Percentiles rank a stretch among this genome's conserved stretches.
Evolutionary conservation across 1,140 invertebrate genomes (phyloP).

Genomic region (Muscidifurax raptorellus): DNA sequence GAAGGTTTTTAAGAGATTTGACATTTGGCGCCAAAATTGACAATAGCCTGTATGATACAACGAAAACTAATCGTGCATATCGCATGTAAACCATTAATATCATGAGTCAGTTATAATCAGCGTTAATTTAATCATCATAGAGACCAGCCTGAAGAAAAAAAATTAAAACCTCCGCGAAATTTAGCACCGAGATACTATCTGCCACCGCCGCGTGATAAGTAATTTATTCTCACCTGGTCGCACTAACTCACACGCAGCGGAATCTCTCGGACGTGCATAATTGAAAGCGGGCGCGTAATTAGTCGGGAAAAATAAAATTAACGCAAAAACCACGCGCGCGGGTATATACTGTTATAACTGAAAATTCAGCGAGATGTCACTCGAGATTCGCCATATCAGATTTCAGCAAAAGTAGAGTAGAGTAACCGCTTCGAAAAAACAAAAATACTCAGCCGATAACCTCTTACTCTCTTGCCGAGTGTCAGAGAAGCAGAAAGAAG

Average conservation of each 20-base stretch:
- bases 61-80: no score
- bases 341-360: neutral
- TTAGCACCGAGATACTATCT: no score
- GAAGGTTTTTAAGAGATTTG: no score
- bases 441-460: no score
- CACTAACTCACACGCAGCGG: neutral
- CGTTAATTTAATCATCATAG: no score
- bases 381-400: neutral
- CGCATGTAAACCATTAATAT: neutral
- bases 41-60: no score
- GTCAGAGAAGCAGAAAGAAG: neutral
- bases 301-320: neutral
- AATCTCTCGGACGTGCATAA: neutral
- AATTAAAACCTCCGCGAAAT: neutral
- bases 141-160: neutral
- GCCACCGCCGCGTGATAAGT: neutral
- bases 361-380: neutral
- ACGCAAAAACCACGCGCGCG: neutral
- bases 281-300: neutral
- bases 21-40: no score
- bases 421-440: neutral
- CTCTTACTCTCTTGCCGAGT: neutral
- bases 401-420: neutral
- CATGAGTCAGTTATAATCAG: neutral
- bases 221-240: neutral